Percentiles rank a stretch among this genome's conserved stretches.
Conservation (phyloP, 2,888 invertebrate species). For the Spatulosminthurus flaviceps region DNA sequence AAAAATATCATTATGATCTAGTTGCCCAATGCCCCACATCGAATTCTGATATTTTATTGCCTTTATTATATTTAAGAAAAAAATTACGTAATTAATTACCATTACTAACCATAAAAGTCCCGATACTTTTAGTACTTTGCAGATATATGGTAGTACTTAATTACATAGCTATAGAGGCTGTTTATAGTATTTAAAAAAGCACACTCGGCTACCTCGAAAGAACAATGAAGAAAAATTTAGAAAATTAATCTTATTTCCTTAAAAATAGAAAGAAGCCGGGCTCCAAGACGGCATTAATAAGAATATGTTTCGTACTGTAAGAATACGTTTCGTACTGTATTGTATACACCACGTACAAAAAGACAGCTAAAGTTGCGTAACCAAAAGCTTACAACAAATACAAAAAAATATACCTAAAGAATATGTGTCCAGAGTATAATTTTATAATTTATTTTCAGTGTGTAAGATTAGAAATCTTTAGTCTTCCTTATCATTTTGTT, state of each 20-base stretch:
- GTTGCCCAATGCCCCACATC: not conserved
- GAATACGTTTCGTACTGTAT: not conserved
- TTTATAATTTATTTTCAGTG: conserved; percentile 3
- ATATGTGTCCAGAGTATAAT: conserved; percentile 3
- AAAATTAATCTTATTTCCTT: not conserved
- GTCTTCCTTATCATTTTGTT: not conserved
- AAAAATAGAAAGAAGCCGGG: not conserved
- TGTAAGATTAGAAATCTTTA: not conserved
- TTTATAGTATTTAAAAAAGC: not conserved
- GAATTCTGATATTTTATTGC: conserved; percentile 5
- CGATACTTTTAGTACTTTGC: not conserved
- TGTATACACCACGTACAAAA: not conserved
- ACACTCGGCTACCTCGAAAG: not conserved
- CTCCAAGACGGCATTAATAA: not conserved
- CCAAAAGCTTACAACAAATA: not conserved
- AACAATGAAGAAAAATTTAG: too few relatives aligned
- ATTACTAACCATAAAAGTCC: not conserved
- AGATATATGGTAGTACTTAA: too few relatives aligned
- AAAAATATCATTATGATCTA: not conserved
- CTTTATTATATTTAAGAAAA: not conserved
- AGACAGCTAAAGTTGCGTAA: not conserved
- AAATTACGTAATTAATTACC: too few relatives aligned
- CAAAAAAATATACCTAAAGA: not conserved
- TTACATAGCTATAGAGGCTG: not conserved
- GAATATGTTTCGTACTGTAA: not conserved